Evolutionary conservation across 2,797 vertebrate species (phyloP).

Genomic region (Halcyon leucocephala): DNA sequence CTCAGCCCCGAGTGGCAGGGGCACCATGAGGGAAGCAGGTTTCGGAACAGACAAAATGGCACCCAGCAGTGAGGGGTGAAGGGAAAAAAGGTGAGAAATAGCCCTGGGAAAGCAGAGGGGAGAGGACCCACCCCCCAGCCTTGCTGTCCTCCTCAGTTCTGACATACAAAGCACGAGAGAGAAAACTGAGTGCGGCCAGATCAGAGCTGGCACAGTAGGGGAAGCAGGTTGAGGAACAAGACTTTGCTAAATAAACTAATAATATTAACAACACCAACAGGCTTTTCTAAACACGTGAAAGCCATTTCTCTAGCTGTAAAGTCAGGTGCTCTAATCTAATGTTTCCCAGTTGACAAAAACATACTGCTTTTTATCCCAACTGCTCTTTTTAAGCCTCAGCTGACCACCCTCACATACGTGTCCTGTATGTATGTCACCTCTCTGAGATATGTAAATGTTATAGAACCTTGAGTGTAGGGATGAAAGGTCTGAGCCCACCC

Average conservation of each 20-base stretch:
- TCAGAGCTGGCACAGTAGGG: background rate
- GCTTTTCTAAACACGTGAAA: background rate
- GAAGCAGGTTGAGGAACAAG: fast-evolving
- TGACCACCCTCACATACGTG: background rate
- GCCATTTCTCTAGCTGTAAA: background rate
- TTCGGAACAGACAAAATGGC: fast-evolving
- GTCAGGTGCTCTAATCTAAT: background rate
- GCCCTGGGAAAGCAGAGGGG: background rate
- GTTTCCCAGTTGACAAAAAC: background rate
- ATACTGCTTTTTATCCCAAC: background rate
- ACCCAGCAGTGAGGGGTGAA: fast-evolving
- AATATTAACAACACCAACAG: no score
- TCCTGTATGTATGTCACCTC: fast-evolving
- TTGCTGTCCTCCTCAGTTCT: no score
- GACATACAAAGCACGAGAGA: no score
- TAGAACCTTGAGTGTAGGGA: background rate
- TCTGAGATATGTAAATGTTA: background rate
- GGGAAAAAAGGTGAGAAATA: background rate
- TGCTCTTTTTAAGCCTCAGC: background rate
- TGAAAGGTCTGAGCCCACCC: background rate
- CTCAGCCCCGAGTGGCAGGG: background rate
- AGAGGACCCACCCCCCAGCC: no score
- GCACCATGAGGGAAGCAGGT: background rate
- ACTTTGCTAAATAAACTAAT: background rate
- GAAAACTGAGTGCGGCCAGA: no score